phyloP scores from a whole-genome alignment of 2,113 vertebrate genomes.

The Amblyornis subalaris region DNA sequence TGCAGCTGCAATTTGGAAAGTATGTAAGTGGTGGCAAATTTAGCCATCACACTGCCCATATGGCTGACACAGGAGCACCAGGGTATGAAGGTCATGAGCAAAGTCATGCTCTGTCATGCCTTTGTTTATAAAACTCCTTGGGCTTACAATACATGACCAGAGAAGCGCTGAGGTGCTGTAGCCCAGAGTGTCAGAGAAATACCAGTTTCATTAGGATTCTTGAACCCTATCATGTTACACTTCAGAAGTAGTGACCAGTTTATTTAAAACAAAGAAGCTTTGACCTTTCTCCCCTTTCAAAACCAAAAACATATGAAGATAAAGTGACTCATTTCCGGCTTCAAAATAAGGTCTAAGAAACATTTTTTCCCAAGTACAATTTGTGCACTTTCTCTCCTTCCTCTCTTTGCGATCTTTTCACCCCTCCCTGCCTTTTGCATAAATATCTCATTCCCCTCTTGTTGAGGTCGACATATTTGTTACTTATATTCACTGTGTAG shows the following conservation, averaged over 20 bases:
- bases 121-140: constrained; percentile 62
- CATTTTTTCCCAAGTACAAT: constrained; percentile 35
- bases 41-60: constrained; percentile 49
- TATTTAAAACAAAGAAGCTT: constrained; percentile 80
- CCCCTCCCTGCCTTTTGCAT: constrained; percentile 39
- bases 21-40: constrained; percentile 13
- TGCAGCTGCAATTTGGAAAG: background rate
- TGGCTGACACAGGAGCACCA: constrained; percentile 54
- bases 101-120: constrained; percentile 38
- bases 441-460: constrained; percentile 61
- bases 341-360: constrained; percentile 81
- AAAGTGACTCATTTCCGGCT: constrained; percentile 87
- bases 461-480: constrained; percentile 62
- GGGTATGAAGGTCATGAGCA: constrained; percentile 70
- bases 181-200: constrained; percentile 65
- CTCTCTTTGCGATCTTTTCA: background rate
- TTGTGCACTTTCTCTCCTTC: constrained; percentile 37
- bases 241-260: constrained; percentile 78
- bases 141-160: constrained; percentile 44
- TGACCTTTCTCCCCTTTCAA: constrained; percentile 82
- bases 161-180: constrained; percentile 36
- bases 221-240: constrained; percentile 77
- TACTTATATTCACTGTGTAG: constrained; percentile 45
- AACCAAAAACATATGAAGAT: constrained; percentile 89
- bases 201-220: constrained; percentile 69